Evolutionary conservation across 2,113 vertebrate species (phyloP), one percentile per base, ranked within the genome.

Genomic region (Mystacornis crossleyi): DNA sequence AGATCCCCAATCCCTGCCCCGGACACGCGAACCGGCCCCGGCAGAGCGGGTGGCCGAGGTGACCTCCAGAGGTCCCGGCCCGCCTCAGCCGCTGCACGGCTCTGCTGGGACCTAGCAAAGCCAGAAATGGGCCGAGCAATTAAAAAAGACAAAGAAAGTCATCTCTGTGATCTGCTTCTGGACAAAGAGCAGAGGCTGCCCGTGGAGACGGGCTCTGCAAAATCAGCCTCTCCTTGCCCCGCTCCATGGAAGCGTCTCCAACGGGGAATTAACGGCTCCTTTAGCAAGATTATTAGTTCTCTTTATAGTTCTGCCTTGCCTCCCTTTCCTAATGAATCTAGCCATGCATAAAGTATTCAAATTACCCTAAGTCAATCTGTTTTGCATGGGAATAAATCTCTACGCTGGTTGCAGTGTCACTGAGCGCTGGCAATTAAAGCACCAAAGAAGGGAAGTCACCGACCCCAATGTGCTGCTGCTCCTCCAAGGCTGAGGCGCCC

Each of bases 291-390:
- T 96, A 94, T 96, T 93, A 92, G 88, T 93, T 88, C 95, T 94
- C 96, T 97, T 93, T 94, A 90, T 96, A 95, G 96, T 93, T 83
- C 90, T 90, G 90, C 85, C 93, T 88, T 93, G 88, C 95, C 90
- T 95, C 92, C 85, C 84, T 71, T 51, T 92, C 93, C 83, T 94
- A 95, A 97, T 95, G 89, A 97, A 95, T 67, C 93, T 13, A 96
- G 91, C 88, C 92, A 92, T 92, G 95, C 90, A 96, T 90, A 94
- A 92, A 94, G 80, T 93, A 94, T 93, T 92, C 89, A 96, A 92
- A 92, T 96, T 96, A 96, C 79, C 85, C 93, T 90, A 95, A 97
- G 83, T 95, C 93, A 96, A 96, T 97, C 96, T 95, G 91, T 83
- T 94, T 95, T 95, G 82, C 92, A 94, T 48, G 82, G 90, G 93